A percentile compares a stretch with the other conserved stretches of the same genome.
phyloP scores from a whole-genome alignment of 64 coral and sea anemone species.

The Actinia equina region DNA sequence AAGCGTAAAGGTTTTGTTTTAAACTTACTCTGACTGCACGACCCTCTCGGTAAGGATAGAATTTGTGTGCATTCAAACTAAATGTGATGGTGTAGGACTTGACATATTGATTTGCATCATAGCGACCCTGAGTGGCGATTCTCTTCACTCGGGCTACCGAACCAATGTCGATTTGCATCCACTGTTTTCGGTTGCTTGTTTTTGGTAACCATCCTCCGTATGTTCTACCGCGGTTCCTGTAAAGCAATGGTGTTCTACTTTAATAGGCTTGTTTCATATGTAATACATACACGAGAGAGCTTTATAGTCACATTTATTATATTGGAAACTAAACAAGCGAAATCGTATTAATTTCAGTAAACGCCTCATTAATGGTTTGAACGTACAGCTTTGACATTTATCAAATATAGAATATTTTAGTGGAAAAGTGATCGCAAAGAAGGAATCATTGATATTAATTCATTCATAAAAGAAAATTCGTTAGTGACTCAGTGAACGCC shows the following conservation, averaged over 20 bases:
- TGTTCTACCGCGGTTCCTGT: conserved; percentile 3
- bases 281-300: too few species aligned
- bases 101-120: conserved; percentile 28
- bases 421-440: too few species aligned
- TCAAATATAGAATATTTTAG: too few species aligned
- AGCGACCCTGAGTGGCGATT: conserved; percentile 31
- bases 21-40: not conserved
- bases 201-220: conserved; percentile 10
- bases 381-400: too few species aligned
- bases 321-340: too few species aligned
- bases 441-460: too few species aligned
- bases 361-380: too few species aligned
- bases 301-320: too few species aligned
- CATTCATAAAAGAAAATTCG: too few species aligned
- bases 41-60: not conserved
- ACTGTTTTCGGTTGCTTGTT: conserved; percentile 6
- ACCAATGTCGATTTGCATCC: conserved; percentile 23
- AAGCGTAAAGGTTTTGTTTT: not conserved
- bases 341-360: too few species aligned
- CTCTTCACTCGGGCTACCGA: conserved; percentile 9
- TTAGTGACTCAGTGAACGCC: too few species aligned
- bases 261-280: not conserved
- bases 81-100: conserved; percentile 17
- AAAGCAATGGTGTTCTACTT: not conserved
- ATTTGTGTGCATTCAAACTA: conserved; percentile 5